Evolutionary conservation across 2,888 invertebrate genomes (phyloP), one percentile per base, ranked within the genome.

Genomic region (Archips xylosteana): DNA sequence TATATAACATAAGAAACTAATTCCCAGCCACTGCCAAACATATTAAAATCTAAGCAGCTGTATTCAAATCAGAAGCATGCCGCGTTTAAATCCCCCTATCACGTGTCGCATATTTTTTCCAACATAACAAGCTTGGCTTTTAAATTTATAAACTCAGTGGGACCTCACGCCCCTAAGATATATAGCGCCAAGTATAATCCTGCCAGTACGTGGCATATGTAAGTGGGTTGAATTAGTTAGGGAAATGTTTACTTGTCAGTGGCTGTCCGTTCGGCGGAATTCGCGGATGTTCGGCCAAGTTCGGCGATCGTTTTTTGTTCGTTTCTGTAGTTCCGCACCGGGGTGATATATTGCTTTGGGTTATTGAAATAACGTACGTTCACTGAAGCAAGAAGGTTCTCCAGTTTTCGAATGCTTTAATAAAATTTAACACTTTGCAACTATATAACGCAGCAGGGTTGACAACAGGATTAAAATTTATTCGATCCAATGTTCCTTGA

Each of bases 221-320:
- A 84, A 88, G 83, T 81, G 82, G 85, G 77, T 76, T 81, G 87
- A 86, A 87, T 89, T 85, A 82, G 85, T 87, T 87, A 86, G 78
- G 83, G 85, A 85, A 87, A 79, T 84, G 71, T 71, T 78, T 67
- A 74, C 70, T 47, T 57, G 59, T 64, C 64, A 64, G 42, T 32
- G 23, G 64, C 63, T 64, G 66, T 39, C 67, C 67, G 67, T 64
- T 64, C 64, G 57, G 69, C 47, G 78, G 75, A 78, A 79, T 78
- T 79, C 77, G 80, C 77, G 78, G 76, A 54, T 13, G 75, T 78
- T 77, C 77, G 78, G 54, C 62, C 42, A 51, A 69, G 36, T 70
- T 70, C 42, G 62, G 62, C 39, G 57, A 59, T 61, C 39, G 51
- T n/a, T 62, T 70, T 70, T 70, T 70, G 70, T 54, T 61, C 34